phyloP scores from a whole-genome alignment of 2,888 invertebrate species.

The Furcula furcula region DNA sequence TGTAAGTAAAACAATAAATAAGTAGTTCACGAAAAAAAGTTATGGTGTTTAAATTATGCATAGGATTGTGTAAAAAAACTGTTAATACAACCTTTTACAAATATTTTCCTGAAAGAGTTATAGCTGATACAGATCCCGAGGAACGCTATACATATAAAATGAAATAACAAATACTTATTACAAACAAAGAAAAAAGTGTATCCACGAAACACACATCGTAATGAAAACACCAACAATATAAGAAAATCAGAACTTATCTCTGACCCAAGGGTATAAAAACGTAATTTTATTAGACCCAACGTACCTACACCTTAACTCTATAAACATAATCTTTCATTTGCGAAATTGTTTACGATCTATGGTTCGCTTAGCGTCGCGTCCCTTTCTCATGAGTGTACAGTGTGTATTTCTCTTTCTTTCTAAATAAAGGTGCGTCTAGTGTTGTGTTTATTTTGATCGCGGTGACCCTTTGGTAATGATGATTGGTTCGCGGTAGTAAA shows the following conservation, averaged over 20 bases:
- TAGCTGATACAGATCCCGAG: no score
- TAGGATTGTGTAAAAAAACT: no score
- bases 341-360: slow-evolving; percentile 64
- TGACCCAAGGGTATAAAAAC: slow-evolving; percentile 53
- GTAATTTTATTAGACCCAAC: slow-evolving; percentile 62
- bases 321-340: slow-evolving; percentile 81
- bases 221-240: slow-evolving; percentile 29
- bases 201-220: slow-evolving; percentile 21
- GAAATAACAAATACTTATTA: not conserved
- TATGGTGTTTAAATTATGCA: no score
- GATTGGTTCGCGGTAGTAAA: slow-evolving; percentile 68
- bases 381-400: slow-evolving; percentile 21
- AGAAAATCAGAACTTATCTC: slow-evolving; percentile 59
- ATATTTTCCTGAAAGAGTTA: no score
- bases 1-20: no score
- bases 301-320: slow-evolving; percentile 73
- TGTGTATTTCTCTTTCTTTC: slow-evolving; percentile 33
- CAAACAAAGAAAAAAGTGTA: slow-evolving; percentile 8
- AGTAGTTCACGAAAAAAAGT: no score
- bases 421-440: slow-evolving; percentile 50
- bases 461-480: slow-evolving; percentile 62
- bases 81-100: no score
- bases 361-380: slow-evolving; percentile 37
- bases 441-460: slow-evolving; percentile 41
- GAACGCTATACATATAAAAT: no score